Conservation (phyloP, 2,113 vertebrate genomes). For the Mus spicilegus region DNA sequence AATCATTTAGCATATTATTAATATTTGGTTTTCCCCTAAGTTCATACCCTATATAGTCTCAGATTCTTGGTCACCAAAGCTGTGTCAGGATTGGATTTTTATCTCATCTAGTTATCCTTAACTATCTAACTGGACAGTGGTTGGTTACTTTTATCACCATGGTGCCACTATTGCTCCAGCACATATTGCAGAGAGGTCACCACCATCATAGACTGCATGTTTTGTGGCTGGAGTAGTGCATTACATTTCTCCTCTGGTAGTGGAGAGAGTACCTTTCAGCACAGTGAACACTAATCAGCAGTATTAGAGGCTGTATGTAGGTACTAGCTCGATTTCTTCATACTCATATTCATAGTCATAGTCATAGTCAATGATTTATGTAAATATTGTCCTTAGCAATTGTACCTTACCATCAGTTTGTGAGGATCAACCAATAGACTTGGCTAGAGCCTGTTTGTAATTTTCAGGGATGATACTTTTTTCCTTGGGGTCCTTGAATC, state of each 20-base stretch:
- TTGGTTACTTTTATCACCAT: neutral
- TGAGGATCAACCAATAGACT: neutral
- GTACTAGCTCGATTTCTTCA: neutral
- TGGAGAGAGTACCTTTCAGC: neutral
- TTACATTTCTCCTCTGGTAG: neutral
- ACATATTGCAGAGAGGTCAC: neutral
- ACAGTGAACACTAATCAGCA: neutral
- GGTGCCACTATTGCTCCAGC: neutral
- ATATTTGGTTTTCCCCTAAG: neutral
- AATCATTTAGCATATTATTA: neutral
- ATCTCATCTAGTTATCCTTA: neutral
- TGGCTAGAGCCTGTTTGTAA: neutral
- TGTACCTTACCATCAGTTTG: neutral
- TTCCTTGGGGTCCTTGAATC: neutral
- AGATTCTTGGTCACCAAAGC: too few species aligned
- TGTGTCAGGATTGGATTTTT: neutral
- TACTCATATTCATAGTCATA: too few species aligned
- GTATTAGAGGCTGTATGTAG: neutral
- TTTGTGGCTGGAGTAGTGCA: neutral
- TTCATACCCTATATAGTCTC: neutral
- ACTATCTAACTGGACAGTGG: neutral
- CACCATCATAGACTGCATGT: neutral
- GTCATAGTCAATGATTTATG: neutral
- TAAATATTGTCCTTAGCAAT: neutral
- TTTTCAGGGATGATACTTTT: neutral